These are phyloP conservation scores for Trachelus troglodyta DNA, from an alignment of 2,888 invertebrate genomes.

Conservation along the genomic window DNA sequence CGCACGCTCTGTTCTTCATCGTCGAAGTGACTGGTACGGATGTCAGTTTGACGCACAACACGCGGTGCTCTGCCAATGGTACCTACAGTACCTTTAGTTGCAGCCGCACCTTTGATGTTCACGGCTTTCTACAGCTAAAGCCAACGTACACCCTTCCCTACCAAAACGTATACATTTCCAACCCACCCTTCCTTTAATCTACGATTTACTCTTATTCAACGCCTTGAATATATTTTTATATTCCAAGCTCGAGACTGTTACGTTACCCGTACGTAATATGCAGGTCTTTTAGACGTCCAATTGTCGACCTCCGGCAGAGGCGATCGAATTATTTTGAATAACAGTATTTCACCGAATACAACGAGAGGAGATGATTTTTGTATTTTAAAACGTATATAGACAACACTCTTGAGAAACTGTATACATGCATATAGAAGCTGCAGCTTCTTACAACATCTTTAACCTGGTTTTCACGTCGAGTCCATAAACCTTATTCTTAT, in stretches of 20 bases:
- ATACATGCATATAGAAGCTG: too few relatives aligned
- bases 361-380: not conserved
- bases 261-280: not conserved
- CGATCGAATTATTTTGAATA: not conserved
- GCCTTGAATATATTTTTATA: not conserved
- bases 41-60: not conserved
- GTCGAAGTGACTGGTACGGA: not conserved
- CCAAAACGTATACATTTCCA: not conserved
- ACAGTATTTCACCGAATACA: not conserved
- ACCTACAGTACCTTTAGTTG: not conserved
- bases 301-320: not conserved
- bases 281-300: not conserved
- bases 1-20: not conserved
- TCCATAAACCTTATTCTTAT: not conserved
- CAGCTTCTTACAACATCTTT: not conserved
- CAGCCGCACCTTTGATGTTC: not conserved
- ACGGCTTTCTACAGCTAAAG: not conserved
- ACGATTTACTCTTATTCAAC: not conserved
- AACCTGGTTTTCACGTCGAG: not conserved
- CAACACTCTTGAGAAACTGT: not conserved
- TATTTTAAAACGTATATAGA: not conserved
- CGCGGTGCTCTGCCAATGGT: not conserved
- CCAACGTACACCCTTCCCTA: not conserved
- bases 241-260: not conserved
- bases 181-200: not conserved